Percentiles rank a stretch among this genome's conserved stretches.
phyloP scores from a whole-genome alignment of 1,140 invertebrate genomes.

The Caenorhabditis remanei region DNA sequence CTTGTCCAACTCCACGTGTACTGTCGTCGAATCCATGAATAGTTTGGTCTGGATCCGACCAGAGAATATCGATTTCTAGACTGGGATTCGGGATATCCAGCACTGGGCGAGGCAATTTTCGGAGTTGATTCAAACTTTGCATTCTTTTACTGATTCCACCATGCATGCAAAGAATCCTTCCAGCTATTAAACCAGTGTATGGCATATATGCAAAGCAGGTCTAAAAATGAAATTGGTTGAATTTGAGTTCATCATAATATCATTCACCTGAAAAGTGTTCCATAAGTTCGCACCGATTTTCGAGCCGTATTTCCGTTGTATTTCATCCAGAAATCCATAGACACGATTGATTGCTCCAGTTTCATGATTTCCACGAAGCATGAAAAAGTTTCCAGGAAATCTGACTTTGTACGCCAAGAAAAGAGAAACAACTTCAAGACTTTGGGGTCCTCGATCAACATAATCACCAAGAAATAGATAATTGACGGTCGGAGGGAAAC shows the following conservation, averaged over 20 bases:
- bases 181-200: constrained; percentile 70
- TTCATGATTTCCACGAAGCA: neutral
- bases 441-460: neutral
- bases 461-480: constrained; percentile 37
- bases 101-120: constrained; percentile 65
- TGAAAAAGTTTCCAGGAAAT: constrained; percentile 37
- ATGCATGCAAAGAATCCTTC: constrained; percentile 88
- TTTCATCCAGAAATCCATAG: constrained; percentile 2
- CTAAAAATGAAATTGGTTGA: no score
- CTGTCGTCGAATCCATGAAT: constrained; percentile 70
- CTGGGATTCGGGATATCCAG: constrained; percentile 66
- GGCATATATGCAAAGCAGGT: no score
- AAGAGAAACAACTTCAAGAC: constrained; percentile 14
- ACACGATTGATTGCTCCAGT: constrained; percentile 8
- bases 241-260: no score
- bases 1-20: constrained; percentile 67
- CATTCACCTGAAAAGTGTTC: constrained; percentile 71
- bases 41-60: constrained; percentile 70
- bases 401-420: constrained; percentile 4
- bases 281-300: constrained; percentile 78
- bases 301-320: no score
- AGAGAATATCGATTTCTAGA: constrained; percentile 69
- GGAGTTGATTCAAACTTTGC: constrained; percentile 58
- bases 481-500: neutral
- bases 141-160: constrained; percentile 86